Conservation (phyloP, 2,888 invertebrate species). For the Epinotia bilunana region DNA sequence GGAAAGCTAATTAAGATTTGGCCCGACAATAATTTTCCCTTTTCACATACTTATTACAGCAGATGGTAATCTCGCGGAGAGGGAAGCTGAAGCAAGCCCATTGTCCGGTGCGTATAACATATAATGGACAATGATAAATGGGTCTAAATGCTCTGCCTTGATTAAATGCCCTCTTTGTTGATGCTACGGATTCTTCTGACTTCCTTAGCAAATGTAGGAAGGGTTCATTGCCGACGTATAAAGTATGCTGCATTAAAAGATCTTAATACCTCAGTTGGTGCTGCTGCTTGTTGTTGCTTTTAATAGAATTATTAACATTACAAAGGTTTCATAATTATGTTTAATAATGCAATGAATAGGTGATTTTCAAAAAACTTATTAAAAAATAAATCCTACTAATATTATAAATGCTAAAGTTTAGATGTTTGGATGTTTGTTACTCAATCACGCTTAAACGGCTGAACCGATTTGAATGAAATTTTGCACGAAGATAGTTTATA, state of each 20-base stretch:
- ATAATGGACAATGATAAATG: constrained; percentile 62
- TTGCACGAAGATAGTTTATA: no score
- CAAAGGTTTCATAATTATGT: no score
- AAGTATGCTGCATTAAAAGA: neutral
- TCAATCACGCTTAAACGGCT: no score
- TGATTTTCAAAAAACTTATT: no score
- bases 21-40: constrained; percentile 50
- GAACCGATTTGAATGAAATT: no score
- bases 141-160: constrained; percentile 54
- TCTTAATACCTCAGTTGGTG: no score
- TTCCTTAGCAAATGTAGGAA: constrained; percentile 19
- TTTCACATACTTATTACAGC: constrained; percentile 64
- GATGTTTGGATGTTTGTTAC: no score
- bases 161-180: constrained; percentile 49
- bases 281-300: no score
- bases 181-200: constrained; percentile 25
- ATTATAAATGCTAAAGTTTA: no score
- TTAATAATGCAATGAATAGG: no score
- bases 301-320: no score
- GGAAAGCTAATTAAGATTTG: constrained; percentile 65
- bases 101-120: constrained; percentile 57
- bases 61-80: constrained; percentile 63
- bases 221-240: neutral
- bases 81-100: constrained; percentile 56
- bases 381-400: no score